phyloP scores from a whole-genome alignment of 1,140 invertebrate species.

The Frieseomelitta varia region DNA sequence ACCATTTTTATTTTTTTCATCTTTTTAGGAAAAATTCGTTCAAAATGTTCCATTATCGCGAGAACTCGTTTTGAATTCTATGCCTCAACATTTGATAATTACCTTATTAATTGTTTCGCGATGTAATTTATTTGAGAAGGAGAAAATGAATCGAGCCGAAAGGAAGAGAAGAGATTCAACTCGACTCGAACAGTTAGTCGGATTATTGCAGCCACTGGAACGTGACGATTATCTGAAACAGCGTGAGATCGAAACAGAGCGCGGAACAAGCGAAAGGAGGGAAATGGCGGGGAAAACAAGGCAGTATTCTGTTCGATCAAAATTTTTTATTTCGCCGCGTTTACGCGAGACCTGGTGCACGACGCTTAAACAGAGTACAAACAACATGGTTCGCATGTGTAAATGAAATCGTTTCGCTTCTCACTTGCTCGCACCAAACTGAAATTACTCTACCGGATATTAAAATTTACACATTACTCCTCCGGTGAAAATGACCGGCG shows the following conservation, averaged over 20 bases:
- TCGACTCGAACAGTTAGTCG: too few relatives aligned
- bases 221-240: not conserved
- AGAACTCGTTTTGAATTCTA: too few relatives aligned
- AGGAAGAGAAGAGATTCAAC: too few relatives aligned
- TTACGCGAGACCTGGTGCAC: not conserved
- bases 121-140: not conserved
- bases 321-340: not conserved
- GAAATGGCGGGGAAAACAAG: not conserved
- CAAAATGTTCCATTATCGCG: not conserved
- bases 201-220: not conserved
- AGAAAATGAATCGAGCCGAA: too few relatives aligned
- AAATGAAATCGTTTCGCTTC: slow-evolving; percentile 13
- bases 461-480: not conserved
- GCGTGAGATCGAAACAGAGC: not conserved
- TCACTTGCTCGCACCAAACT: not conserved
- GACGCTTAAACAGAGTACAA: not conserved
- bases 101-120: not conserved
- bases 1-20: not conserved
- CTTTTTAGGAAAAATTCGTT: not conserved
- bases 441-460: slow-evolving; percentile 16
- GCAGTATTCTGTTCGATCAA: not conserved
- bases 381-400: not conserved
- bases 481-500: not conserved
- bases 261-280: too few relatives aligned
- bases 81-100: not conserved